Base-by-base conservation (phyloP, 1,140 invertebrate genomes). In the Aphis gossypii region DNA sequence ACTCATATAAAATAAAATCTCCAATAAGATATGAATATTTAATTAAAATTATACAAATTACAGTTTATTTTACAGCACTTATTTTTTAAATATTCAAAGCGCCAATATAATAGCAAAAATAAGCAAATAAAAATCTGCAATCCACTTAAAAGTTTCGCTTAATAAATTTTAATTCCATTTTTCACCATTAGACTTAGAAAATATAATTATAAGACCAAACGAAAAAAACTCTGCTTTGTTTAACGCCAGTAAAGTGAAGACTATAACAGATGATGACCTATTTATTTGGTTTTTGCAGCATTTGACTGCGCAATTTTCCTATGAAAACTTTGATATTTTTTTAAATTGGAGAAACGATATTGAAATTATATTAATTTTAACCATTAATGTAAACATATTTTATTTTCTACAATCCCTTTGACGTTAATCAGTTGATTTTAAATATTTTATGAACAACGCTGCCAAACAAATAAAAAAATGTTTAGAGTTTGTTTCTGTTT, bases 401-500 rank as follows among this genome's bases (percentile, higher is more conserved):
- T 18, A 86, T 18, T 14, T 46, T 46, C 0, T 86, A 46, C 30
- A 48, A 86, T 23, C 83, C 2, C 23, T 84, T 44, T 76, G 60
- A 76, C 60, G 3, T 23, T 11, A 41, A 84, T 23, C 41, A 44
- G 38, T 41, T 84, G 41, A 41, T 41, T 44, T 41, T 84, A 41
- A 84, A 84, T 84, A 84, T 84, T 84, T 84, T 11, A 84, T 23
- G 8, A 25, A 9, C 4, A 84, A 41, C 21, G 38, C 41, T 44
- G 11, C 41, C 9, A 84, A 83, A 44, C 21, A 46, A 46, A 46
- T 23, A 25, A 25, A 46, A 86, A 86, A 86, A 48, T 87, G 44
- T 86, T 86, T 86, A 86, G 30, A 23, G 14, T 35, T 87, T 87
- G 48, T 54, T 56, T 89, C 48, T 56, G 51, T 89, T 89, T 89